A percentile compares a stretch with the other conserved stretches of the same genome.
These are phyloP conservation scores for Bombyx huttoni DNA, from an alignment of 2,888 invertebrate genomes.

Conservation along the genomic window DNA sequence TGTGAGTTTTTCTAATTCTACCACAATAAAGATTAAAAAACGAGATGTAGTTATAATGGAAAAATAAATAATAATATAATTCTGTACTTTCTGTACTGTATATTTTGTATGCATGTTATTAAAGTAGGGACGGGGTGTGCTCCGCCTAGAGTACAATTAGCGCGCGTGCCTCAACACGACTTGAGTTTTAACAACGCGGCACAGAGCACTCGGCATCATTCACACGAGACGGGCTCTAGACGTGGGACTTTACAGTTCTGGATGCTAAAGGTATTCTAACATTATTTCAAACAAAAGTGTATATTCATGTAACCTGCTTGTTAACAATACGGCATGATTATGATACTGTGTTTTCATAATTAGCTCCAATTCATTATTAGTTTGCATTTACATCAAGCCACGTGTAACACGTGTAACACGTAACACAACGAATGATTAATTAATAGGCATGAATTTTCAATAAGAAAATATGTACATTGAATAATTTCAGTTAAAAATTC, in stretches of 20 bases:
- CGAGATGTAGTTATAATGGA: too few relatives aligned
- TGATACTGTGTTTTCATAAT: background rate
- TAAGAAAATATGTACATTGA: too few relatives aligned
- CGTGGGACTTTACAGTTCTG: constrained; percentile 34
- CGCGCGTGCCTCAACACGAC: constrained; percentile 65
- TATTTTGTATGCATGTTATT: constrained; percentile 1
- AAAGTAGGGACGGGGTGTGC: constrained; percentile 11
- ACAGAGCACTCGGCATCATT: constrained; percentile 57
- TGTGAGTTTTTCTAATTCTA: too few relatives aligned
- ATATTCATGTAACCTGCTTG: constrained; percentile 10
- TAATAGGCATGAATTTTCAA: too few relatives aligned
- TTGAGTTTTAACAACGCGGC: constrained; percentile 68
- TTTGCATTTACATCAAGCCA: background rate
- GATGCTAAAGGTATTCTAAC: constrained; percentile 32
- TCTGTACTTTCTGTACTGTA: background rate
- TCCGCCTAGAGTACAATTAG: constrained; percentile 64
- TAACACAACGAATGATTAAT: too few relatives aligned
- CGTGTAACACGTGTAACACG: too few relatives aligned
- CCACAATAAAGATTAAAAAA: too few relatives aligned
- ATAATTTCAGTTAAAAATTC: too few relatives aligned
- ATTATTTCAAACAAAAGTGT: constrained; percentile 20
- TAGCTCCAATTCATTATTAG: background rate
- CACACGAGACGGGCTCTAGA: constrained; percentile 43
- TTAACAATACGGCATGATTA: background rate
- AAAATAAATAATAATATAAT: background rate